Evolutionary conservation across 2,888 invertebrate genomes (phyloP).

Genomic region (Ennomos fuscantarius): DNA sequence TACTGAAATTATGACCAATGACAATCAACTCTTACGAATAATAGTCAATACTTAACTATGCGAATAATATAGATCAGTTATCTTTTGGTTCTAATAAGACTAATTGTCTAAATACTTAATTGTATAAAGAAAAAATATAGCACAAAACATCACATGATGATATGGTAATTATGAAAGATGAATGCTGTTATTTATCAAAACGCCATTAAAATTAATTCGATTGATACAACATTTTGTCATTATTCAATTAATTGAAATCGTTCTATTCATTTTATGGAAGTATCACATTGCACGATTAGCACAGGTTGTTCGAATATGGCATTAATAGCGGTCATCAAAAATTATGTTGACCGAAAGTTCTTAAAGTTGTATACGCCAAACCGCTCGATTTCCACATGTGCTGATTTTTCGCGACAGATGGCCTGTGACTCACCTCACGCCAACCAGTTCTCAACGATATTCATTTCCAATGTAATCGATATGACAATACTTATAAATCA

Average conservation of each 20-base stretch:
- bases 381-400: slow-evolving; percentile 73
- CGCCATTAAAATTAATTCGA: slow-evolving; percentile 13
- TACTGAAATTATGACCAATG: slow-evolving; percentile 62
- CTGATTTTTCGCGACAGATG: slow-evolving; percentile 81
- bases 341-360: slow-evolving; percentile 56
- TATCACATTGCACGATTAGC: slow-evolving; percentile 64
- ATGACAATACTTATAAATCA: slow-evolving; percentile 66
- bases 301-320: slow-evolving; percentile 61
- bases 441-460: slow-evolving; percentile 69
- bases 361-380: slow-evolving; percentile 55
- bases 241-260: slow-evolving; percentile 18
- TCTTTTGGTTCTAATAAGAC: no score
- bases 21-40: no score
- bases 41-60: no score
- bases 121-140: slow-evolving; percentile 4
- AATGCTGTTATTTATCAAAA: slow-evolving; percentile 2
- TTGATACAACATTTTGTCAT: slow-evolving; percentile 15
- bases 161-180: not conserved
- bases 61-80: no score
- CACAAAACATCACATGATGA: slow-evolving; percentile 2
- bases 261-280: slow-evolving; percentile 39
- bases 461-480: slow-evolving; percentile 70
- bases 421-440: slow-evolving; percentile 69
- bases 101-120: slow-evolving; percentile 2
- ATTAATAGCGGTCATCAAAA: slow-evolving; percentile 63